phyloP scores from a whole-genome alignment of 2,888 invertebrate species.

The Lagria hirta region DNA sequence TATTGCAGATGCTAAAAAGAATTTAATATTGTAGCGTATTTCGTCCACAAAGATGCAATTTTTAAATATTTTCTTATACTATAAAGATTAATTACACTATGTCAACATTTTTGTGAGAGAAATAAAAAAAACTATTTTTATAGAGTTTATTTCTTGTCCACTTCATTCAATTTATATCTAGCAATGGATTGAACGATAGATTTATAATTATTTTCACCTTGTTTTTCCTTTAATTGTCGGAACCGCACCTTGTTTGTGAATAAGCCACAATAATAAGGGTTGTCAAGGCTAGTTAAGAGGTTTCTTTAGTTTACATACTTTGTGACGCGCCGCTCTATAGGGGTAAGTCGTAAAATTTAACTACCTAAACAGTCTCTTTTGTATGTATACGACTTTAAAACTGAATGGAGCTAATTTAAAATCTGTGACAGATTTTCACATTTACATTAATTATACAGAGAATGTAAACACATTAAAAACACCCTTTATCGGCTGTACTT shows the following conservation, averaged over 20 bases:
- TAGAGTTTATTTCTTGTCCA: slow-evolving; percentile 2
- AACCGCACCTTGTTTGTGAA: slow-evolving; percentile 28
- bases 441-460: slow-evolving; percentile 8
- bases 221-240: slow-evolving; percentile 12
- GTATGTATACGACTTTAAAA: slow-evolving; percentile 6
- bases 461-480: too few species aligned
- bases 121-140: slow-evolving; percentile 4
- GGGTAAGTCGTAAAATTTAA: slow-evolving; percentile 39
- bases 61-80: slow-evolving; percentile 22
- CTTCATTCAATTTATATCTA: not conserved
- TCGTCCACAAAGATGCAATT: slow-evolving; percentile 32
- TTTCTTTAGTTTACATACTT: slow-evolving; percentile 44
- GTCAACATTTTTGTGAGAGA: too few species aligned
- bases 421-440: slow-evolving; percentile 5
- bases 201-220: slow-evolving; percentile 2
- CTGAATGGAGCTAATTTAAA: too few species aligned
- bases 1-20: too few species aligned
- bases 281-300: slow-evolving; percentile 40
- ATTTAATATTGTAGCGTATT: too few species aligned
- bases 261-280: slow-evolving; percentile 36
- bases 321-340: slow-evolving; percentile 40
- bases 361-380: slow-evolving; percentile 30
- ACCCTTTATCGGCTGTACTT: too few species aligned
- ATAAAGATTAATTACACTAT: slow-evolving; percentile 6
- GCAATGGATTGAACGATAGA: not conserved